phyloP scores from a whole-genome alignment of 2,888 invertebrate species.

The Drosophila subsilvestris region DNA sequence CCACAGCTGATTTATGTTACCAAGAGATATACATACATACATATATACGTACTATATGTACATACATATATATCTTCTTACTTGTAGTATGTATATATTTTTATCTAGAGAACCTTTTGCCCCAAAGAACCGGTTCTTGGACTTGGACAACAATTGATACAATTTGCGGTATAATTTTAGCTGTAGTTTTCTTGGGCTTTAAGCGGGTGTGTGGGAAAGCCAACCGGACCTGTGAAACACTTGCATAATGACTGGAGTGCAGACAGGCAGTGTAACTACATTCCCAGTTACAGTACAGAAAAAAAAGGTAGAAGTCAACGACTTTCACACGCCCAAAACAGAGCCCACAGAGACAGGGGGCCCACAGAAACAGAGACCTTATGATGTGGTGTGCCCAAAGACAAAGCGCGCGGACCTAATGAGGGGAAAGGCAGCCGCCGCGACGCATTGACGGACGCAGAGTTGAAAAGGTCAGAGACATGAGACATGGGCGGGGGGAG shows the following conservation, averaged over 20 bases:
- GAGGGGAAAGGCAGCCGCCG: slow-evolving; percentile 39
- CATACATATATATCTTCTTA: slow-evolving; percentile 33
- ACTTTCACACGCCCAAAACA: slow-evolving; percentile 72
- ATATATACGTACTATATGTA: slow-evolving; percentile 19
- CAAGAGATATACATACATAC: slow-evolving; percentile 15
- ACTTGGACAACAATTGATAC: slow-evolving; percentile 68
- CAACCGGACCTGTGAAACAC: slow-evolving; percentile 27
- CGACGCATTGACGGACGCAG: slow-evolving; percentile 26
- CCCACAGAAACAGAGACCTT: background rate
- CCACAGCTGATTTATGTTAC: slow-evolving; percentile 55
- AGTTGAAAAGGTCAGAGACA: slow-evolving; percentile 72
- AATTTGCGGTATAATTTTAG: slow-evolving; percentile 57
- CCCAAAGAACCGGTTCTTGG: slow-evolving; percentile 31
- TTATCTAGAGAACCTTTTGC: slow-evolving; percentile 50
- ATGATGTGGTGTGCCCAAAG: slow-evolving; percentile 8
- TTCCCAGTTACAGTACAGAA: background rate
- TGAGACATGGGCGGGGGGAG: slow-evolving; percentile 44
- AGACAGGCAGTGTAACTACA: background rate
- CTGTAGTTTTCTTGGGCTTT: slow-evolving; percentile 29
- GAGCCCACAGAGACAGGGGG: slow-evolving; percentile 1
- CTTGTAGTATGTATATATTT: background rate
- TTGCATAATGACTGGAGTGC: slow-evolving; percentile 32
- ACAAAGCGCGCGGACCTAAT: slow-evolving; percentile 20
- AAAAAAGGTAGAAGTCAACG: slow-evolving; percentile 50
- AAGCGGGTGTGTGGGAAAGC: slow-evolving; percentile 48